A percentile compares a stretch with the other conserved stretches of the same genome.
Conservation (phyloP, 2,888 invertebrate species). For the Zygaena filipendulae region DNA sequence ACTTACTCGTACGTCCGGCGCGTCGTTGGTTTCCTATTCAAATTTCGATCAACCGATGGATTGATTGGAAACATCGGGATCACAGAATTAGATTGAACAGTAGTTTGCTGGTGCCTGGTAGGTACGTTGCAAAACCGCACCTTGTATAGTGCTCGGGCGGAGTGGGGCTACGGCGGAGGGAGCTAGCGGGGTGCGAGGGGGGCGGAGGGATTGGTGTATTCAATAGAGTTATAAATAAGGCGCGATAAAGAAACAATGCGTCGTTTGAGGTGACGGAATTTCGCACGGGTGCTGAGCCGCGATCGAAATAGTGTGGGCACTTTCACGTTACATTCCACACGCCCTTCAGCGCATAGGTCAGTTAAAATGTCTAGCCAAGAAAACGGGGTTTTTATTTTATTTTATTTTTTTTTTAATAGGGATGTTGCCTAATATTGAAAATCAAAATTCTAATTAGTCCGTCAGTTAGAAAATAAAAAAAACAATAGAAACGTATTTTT, state of each 20-base stretch:
- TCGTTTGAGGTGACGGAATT: slow-evolving; percentile 22
- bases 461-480: too few relatives aligned
- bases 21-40: slow-evolving; percentile 27
- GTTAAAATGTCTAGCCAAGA: too few relatives aligned
- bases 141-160: slow-evolving; percentile 19
- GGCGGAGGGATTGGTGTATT: too few relatives aligned
- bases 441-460: too few relatives aligned
- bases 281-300: slow-evolving; percentile 23
- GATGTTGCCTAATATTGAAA: too few relatives aligned
- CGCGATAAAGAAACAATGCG: slow-evolving; percentile 25
- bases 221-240: slow-evolving; percentile 34
- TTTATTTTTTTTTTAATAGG: too few relatives aligned
- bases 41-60: slow-evolving; percentile 27
- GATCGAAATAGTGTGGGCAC: slow-evolving; percentile 16
- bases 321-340: too few relatives aligned
- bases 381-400: too few relatives aligned
- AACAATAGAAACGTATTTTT: too few relatives aligned
- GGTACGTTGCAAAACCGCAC: slow-evolving; percentile 15
- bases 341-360: too few relatives aligned
- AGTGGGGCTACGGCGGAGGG: slow-evolving; percentile 15
- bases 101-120: slow-evolving; percentile 15
- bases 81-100: slow-evolving; percentile 33
- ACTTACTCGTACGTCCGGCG: too few relatives aligned
- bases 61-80: slow-evolving; percentile 30
- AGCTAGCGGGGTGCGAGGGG: slow-evolving; percentile 19